Evolutionary conservation across 1,140 invertebrate species (phyloP).

Genomic region (Trachymyrmex septentrionalis): DNA sequence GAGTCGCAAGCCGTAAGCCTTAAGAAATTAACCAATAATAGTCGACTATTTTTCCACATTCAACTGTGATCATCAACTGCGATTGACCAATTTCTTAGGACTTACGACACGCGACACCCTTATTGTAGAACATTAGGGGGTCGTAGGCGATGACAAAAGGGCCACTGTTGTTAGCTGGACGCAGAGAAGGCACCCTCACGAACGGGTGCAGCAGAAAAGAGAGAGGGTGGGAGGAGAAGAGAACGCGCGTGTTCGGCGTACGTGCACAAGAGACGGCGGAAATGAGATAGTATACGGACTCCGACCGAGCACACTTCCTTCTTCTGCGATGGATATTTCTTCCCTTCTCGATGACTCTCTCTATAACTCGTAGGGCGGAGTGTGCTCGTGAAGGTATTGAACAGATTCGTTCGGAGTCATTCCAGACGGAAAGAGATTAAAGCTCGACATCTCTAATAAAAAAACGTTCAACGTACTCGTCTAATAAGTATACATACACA

Average conservation of each 20-base stretch:
- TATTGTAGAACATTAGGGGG: slow-evolving; percentile 16
- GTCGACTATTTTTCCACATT: no score
- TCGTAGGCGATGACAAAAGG: slow-evolving; percentile 63
- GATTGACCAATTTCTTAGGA: no score
- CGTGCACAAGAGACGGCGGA: slow-evolving; percentile 26
- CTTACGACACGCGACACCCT: no score
- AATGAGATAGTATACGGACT: slow-evolving; percentile 46
- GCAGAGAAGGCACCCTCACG: slow-evolving; percentile 39
- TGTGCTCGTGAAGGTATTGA: neutral
- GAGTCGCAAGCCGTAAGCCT: no score
- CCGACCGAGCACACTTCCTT: slow-evolving; percentile 43
- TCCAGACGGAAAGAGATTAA: slow-evolving; percentile 13
- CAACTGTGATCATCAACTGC: no score
- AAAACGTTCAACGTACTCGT: neutral
- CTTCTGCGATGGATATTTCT: slow-evolving; percentile 7
- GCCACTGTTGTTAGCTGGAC: slow-evolving; percentile 47
- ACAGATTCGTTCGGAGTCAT: neutral
- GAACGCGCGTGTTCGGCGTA: slow-evolving; percentile 52
- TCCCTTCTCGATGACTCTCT: neutral
- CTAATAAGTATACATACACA: neutral
- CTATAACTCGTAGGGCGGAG: neutral
- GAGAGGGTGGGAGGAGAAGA: no score
- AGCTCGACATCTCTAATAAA: neutral
- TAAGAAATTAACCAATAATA: no score
- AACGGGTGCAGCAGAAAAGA: neutral